Percentiles rank a stretch among this genome's conserved stretches.
phyloP scores from a whole-genome alignment of 2,113 vertebrate species.

The Oryzias melastigma region DNA sequence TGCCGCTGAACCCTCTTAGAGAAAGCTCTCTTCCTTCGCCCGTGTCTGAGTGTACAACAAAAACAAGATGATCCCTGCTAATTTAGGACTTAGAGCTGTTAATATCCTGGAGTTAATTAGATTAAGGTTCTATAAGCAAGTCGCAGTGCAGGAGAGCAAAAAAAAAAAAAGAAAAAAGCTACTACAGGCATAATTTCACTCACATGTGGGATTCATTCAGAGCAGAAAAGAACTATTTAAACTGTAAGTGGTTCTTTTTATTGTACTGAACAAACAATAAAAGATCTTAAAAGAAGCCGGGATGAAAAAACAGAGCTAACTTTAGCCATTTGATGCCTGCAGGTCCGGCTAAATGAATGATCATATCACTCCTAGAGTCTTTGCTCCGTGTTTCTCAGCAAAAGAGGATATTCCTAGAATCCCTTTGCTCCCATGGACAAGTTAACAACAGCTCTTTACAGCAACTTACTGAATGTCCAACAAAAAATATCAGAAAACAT shows the following conservation, averaged over 20 bases:
- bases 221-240: background rate
- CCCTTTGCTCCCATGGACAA: conserved; percentile 33
- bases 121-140: conserved; percentile 61
- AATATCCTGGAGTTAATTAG: conserved; percentile 69
- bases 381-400: conserved; percentile 28
- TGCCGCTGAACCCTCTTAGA: background rate
- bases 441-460: conserved; percentile 21
- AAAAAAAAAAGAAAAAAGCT: conserved; percentile 1
- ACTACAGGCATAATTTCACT: conserved; percentile 25
- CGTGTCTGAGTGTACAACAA: conserved; percentile 18
- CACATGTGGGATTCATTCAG: background rate
- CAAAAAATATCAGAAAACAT: too few species aligned
- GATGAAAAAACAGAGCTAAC: background rate
- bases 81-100: conserved; percentile 62
- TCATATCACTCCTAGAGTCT: conserved; percentile 27
- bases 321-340: conserved; percentile 19
- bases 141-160: conserved; percentile 20
- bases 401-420: conserved; percentile 48
- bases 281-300: background rate
- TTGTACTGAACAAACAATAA: too few species aligned
- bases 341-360: conserved; percentile 26
- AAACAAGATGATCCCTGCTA: conserved; percentile 62
- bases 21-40: background rate
- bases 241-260: too few species aligned
- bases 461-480: conserved; percentile 3